Conservation (phyloP, 1,140 invertebrate species). For the Chironomus striatipennis region DNA sequence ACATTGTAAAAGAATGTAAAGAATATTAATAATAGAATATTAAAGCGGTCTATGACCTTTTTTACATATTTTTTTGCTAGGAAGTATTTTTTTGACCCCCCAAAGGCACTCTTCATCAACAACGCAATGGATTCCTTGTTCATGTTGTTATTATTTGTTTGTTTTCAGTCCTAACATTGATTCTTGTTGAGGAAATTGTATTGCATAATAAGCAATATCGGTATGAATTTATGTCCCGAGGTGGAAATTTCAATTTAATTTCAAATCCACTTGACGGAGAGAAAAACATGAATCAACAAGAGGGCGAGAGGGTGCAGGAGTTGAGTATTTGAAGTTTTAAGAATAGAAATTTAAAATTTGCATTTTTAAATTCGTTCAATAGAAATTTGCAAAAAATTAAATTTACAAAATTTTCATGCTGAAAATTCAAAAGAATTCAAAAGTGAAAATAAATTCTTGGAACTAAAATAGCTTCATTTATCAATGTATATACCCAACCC, state of each 20-base stretch:
- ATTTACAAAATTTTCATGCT: no score
- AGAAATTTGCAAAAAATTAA: no score
- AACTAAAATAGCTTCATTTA: no score
- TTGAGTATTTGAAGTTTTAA: not conserved
- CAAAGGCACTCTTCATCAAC: not conserved
- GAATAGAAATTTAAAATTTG: not conserved
- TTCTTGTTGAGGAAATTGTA: not conserved
- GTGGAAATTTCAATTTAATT: constrained; percentile 23
- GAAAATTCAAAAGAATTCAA: no score
- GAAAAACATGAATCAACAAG: not conserved
- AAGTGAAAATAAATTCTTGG: no score
- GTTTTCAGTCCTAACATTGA: not conserved
- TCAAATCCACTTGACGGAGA: not conserved
- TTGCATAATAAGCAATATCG: no score
- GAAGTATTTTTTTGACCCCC: constrained; percentile 7
- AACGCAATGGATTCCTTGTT: not conserved
- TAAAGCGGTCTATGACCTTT: constrained; percentile 1
- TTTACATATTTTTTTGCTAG: not conserved
- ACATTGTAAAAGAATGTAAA: not conserved
- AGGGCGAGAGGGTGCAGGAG: no score
- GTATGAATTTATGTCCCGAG: not conserved
- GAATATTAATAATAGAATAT: not conserved
- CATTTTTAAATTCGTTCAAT: no score
- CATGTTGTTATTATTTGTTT: not conserved
- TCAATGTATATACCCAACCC: no score